phyloP scores from a whole-genome alignment of 2,113 vertebrate species.

The Muntiacus reevesi region DNA sequence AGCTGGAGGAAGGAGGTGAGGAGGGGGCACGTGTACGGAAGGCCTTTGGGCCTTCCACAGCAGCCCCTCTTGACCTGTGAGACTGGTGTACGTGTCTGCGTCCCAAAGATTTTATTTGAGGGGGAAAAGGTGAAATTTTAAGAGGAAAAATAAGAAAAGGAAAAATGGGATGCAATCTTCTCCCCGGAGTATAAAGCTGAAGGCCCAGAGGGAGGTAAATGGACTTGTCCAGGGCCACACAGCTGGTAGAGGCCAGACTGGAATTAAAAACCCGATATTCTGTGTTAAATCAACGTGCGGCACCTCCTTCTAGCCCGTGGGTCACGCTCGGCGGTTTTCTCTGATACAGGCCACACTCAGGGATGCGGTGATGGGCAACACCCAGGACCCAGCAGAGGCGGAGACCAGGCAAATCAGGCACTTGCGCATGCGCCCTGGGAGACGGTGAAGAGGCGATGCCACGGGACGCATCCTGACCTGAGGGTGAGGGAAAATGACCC shows the following conservation, averaged over 20 bases:
- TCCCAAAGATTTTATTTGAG: background rate
- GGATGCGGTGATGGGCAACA: background rate
- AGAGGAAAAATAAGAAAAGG: background rate
- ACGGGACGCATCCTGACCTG: accelerated
- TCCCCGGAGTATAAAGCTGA: background rate
- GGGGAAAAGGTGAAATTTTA: background rate
- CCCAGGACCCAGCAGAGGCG: accelerated
- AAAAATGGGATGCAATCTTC: background rate
- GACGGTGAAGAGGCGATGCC: accelerated
- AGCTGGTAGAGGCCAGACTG: background rate
- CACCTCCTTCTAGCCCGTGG: background rate
- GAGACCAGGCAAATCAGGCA: background rate
- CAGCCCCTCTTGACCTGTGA: background rate
- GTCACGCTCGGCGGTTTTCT: background rate
- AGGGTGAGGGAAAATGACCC: too few species aligned
- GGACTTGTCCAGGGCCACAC: background rate
- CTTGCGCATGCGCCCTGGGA: too few species aligned
- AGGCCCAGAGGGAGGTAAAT: background rate
- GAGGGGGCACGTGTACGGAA: background rate
- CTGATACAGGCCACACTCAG: too few species aligned
- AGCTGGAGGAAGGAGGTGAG: too few species aligned
- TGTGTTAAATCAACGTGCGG: background rate
- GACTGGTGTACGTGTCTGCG: background rate
- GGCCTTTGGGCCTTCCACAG: background rate
- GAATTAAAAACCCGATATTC: background rate